phyloP scores from a whole-genome alignment of 2,113 vertebrate species.

The Artemisiospiza belli region DNA sequence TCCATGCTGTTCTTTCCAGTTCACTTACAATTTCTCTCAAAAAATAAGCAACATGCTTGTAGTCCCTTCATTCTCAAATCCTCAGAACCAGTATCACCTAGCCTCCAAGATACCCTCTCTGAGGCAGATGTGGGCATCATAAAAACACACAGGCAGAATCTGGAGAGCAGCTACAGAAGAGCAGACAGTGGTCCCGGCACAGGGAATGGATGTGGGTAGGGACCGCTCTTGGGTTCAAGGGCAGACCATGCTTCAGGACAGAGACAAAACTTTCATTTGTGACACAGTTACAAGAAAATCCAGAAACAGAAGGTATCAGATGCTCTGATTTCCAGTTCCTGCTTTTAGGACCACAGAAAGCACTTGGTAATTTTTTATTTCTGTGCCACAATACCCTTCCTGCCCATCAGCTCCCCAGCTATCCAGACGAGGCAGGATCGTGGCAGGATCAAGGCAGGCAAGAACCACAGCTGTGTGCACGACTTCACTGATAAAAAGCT shows the following conservation, averaged over 20 bases:
- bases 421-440: neutral
- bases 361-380: neutral
- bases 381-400: neutral
- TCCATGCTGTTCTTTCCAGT: neutral
- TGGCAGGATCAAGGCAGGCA: neutral
- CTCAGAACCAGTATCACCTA: neutral
- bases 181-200: fast-evolving
- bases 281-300: neutral
- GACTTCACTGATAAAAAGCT: neutral
- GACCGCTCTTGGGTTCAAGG: neutral
- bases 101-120: neutral
- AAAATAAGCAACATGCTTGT: neutral
- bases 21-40: neutral
- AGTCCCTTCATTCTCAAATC: neutral
- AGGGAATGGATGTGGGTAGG: fast-evolving
- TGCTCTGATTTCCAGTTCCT: neutral
- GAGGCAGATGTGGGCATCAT: neutral
- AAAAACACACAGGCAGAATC: neutral
- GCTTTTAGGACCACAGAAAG: neutral
- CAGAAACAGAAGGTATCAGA: neutral
- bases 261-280: neutral
- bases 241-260: neutral
- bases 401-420: neutral
- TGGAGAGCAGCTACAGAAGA: neutral
- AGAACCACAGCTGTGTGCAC: neutral